A percentile compares a stretch with the other conserved stretches of the same genome.
These are phyloP conservation scores for Holocentrus rufus DNA, from an alignment of 2,797 vertebrate species.

Conservation along the genomic window DNA sequence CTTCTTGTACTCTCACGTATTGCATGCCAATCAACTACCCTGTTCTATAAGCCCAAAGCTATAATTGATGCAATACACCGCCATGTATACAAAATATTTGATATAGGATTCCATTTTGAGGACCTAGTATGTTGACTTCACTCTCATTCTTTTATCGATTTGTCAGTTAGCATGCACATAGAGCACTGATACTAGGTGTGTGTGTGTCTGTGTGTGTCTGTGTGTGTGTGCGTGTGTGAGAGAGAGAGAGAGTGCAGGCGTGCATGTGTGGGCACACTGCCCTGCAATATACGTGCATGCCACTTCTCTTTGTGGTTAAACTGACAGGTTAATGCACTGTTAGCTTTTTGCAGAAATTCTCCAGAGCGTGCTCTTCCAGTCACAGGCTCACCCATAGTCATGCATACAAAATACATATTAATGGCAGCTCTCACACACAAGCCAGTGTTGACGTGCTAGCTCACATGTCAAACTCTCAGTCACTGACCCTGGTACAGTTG, in stretches of 20 bases:
- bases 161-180: constrained; percentile 8
- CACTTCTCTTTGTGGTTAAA: constrained; percentile 34
- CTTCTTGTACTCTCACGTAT: neutral
- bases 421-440: neutral
- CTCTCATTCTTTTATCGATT: constrained; percentile 12
- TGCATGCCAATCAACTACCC: constrained; percentile 22
- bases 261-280: constrained; percentile 10
- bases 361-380: constrained; percentile 6
- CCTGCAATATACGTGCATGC: neutral
- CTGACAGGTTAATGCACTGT: constrained; percentile 17
- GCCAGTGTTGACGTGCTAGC: constrained; percentile 8
- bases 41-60: constrained; percentile 13
- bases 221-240: neutral
- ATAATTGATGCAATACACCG: constrained; percentile 31
- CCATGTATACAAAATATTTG: constrained; percentile 10
- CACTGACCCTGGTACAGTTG: constrained; percentile 1
- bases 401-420: neutral
- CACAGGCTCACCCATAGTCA: constrained; percentile 12
- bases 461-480: neutral
- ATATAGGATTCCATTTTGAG: constrained; percentile 14
- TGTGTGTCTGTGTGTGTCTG: neutral
- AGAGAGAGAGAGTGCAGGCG: neutral
- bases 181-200: neutral
- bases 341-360: constrained; percentile 16
- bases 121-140: constrained; percentile 3